Conservation (phyloP, 2,113 vertebrate species). For the Pedetes capensis region DNA sequence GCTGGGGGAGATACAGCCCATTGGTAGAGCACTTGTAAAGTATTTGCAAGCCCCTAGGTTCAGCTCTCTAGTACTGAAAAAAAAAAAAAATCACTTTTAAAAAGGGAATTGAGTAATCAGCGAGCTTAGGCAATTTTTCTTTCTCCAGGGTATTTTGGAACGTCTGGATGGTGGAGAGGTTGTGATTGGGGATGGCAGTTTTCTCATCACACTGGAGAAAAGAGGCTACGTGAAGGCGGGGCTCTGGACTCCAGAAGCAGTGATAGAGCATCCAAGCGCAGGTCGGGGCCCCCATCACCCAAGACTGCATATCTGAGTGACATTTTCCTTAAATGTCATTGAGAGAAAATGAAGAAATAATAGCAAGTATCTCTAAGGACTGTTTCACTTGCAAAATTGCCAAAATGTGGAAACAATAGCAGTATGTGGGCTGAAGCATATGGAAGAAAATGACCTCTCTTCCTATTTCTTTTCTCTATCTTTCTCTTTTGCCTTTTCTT, state of each 20-base stretch:
- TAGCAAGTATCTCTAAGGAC: not conserved
- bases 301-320: not conserved
- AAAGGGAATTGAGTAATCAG: no score
- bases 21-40: no score
- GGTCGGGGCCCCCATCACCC: constrained; percentile 79
- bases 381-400: not conserved
- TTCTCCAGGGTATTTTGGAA: constrained; percentile 89
- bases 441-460: not conserved
- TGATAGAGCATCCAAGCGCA: constrained; percentile 90
- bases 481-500: not conserved
- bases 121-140: not conserved
- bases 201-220: constrained; percentile 96
- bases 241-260: constrained; percentile 95
- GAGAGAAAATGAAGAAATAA: not conserved
- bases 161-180: constrained; percentile 90
- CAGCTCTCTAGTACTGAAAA: no score
- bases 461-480: rapidly evolving
- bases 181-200: constrained; percentile 94
- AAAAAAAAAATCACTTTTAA: no score
- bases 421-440: not conserved
- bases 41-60: no score
- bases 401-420: not conserved
- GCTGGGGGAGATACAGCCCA: no score
- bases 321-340: not conserved
- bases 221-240: constrained; percentile 94